Conservation (phyloP, 2,888 invertebrate species). For the Sinhomidia bicolor region DNA sequence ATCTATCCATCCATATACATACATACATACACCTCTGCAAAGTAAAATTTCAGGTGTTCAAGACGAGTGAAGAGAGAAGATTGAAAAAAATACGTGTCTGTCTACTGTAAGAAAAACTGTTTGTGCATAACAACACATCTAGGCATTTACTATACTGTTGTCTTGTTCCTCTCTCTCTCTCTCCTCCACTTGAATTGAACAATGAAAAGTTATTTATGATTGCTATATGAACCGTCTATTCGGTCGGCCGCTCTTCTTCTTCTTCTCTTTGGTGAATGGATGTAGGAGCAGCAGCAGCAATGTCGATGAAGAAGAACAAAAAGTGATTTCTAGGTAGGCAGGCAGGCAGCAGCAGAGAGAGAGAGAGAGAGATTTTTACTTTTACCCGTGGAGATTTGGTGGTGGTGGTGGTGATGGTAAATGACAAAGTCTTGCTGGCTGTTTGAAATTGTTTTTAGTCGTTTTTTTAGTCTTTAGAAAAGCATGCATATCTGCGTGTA, state of each 20-base stretch:
- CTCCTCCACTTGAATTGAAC: neutral
- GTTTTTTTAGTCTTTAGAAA: neutral
- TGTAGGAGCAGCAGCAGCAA: too few species aligned
- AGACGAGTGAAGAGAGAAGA: neutral
- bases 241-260: neutral
- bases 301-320: neutral
- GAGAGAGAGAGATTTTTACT: neutral
- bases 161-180: neutral
- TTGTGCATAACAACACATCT: slow-evolving; percentile 18
- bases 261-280: neutral
- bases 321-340: slow-evolving; percentile 46
- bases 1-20: neutral
- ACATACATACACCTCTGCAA: too few species aligned
- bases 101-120: slow-evolving; percentile 4
- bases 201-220: neutral
- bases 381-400: too few species aligned
- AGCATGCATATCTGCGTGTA: too few species aligned
- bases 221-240: neutral
- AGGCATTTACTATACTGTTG: neutral
- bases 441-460: neutral
- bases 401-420: neutral
- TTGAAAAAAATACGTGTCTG: neutral
- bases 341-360: neutral
- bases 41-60: neutral
- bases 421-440: neutral